phyloP scores from a whole-genome alignment of 1,140 invertebrate genomes.

The Drosophila paulistorum region DNA sequence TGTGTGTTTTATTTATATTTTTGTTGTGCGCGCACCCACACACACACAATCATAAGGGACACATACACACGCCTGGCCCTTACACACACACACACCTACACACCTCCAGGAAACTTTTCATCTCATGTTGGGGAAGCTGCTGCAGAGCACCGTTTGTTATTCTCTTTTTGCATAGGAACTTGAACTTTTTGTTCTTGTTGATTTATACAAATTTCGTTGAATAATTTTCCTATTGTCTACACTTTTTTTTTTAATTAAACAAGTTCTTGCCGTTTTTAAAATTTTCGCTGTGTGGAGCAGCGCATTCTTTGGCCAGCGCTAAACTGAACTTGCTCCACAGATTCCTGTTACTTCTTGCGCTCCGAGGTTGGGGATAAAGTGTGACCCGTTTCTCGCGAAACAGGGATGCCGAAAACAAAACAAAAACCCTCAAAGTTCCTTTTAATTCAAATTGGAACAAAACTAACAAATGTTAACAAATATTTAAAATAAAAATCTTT shows the following conservation, averaged over 20 bases:
- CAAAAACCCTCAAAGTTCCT: background rate
- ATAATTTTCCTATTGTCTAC: background rate
- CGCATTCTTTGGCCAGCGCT: slow-evolving; percentile 11
- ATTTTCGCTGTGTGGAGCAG: background rate
- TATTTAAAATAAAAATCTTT: too few relatives aligned
- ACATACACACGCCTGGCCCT: slow-evolving; percentile 5
- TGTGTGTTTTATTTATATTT: slow-evolving; percentile 74
- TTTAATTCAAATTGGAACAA: background rate
- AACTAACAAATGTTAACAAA: too few relatives aligned
- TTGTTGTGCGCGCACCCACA: slow-evolving; percentile 62
- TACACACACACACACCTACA: slow-evolving; percentile 29
- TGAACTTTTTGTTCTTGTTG: background rate
- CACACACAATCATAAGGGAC: slow-evolving; percentile 17
- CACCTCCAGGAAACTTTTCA: slow-evolving; percentile 32
- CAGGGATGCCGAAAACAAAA: background rate
- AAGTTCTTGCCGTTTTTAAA: background rate
- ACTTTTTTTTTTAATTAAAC: background rate
- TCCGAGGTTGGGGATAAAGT: background rate
- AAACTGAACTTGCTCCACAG: background rate
- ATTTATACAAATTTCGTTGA: background rate
- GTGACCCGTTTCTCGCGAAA: background rate
- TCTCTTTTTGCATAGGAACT: background rate
- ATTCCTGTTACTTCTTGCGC: background rate
- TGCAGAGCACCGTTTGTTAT: background rate
- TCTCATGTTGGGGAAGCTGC: slow-evolving; percentile 9